Evolutionary conservation across 2,888 invertebrate species (phyloP), one percentile per base, ranked within the genome.

Genomic region (Schizotus pectinicornis): DNA sequence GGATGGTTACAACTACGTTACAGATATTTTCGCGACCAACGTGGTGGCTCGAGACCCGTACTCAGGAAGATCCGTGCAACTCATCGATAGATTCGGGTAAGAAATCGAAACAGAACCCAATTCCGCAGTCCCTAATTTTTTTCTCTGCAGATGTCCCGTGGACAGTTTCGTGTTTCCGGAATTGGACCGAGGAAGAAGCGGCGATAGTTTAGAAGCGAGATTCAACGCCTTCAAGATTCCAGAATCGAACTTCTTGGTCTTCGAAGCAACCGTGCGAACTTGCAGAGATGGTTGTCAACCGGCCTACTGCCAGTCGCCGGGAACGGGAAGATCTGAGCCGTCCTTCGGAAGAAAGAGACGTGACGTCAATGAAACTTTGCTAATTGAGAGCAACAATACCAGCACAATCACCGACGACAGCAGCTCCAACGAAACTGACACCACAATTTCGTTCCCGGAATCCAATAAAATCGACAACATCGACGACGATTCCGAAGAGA

Each of bases 201-300:
- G 93, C 0, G 94, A 94, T 73, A 93, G 92, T 2, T 80, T 95
- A 49, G 94, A 95, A 81, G 94, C 95, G 0, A 85, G 94, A 70
- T 95, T 95, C 78, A 94, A 95, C 77, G 95, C 95, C 0, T 95
- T 95, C 76, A 95, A 95, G 80, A 94, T 95, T 64, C 95, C 95
- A 0, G 95, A 95, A 80, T 95, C 95, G 0, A 95, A 95, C 79
- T 94, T 94, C 83, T 80, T 95, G 67, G 93, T 95, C 0, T 95
- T 95, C 73, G 95, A 95, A 80, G 95, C 95, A 0, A 95, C 92
- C 0, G 95, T 95, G 0, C 83, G 92, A 54, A 93, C 94, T 0
- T 95, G 95, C 70, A 83, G 93, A 37, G 93, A 94, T 46, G 93
- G 94, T 6, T 95, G 95, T 73, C 93, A 94, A 75, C 94, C 95